Conservation (phyloP, 2,113 vertebrate genomes). For the Casuarius casuarius region DNA sequence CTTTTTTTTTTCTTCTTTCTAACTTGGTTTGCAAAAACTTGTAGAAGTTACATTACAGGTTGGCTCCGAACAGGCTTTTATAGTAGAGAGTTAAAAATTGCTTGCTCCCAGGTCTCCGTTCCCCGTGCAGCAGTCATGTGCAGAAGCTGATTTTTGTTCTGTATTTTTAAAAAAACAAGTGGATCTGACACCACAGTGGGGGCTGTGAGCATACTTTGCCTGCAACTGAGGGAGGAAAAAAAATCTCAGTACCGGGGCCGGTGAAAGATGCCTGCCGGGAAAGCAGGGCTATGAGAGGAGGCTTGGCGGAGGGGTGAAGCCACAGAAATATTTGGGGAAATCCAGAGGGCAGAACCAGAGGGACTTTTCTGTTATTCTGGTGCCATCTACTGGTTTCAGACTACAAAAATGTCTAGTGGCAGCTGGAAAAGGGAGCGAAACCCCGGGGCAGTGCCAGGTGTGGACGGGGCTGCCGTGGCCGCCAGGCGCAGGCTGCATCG, state of each 20-base stretch:
- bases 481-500: too few relatives aligned
- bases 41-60: neutral
- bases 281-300: neutral
- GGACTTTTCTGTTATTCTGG: slow-evolving; percentile 45
- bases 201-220: neutral
- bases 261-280: neutral
- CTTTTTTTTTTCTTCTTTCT: too few relatives aligned
- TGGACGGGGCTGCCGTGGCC: neutral
- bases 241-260: neutral
- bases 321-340: neutral
- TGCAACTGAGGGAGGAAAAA: too few relatives aligned
- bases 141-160: neutral
- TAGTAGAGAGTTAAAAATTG: fast-evolving
- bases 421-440: neutral
- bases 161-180: too few relatives aligned
- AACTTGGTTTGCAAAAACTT: neutral
- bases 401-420: neutral
- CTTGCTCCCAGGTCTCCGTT: fast-evolving
- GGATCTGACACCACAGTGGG: neutral
- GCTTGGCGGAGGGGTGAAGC: neutral
- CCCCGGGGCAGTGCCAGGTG: fast-evolving
- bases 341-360: neutral
- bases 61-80: neutral
- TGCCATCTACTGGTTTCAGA: slow-evolving; percentile 64
- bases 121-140: fast-evolving